A percentile compares a stretch with the other conserved stretches of the same genome.
Evolutionary conservation across 2,888 invertebrate species (phyloP).

Genomic region (Rotaria sp.): DNA sequence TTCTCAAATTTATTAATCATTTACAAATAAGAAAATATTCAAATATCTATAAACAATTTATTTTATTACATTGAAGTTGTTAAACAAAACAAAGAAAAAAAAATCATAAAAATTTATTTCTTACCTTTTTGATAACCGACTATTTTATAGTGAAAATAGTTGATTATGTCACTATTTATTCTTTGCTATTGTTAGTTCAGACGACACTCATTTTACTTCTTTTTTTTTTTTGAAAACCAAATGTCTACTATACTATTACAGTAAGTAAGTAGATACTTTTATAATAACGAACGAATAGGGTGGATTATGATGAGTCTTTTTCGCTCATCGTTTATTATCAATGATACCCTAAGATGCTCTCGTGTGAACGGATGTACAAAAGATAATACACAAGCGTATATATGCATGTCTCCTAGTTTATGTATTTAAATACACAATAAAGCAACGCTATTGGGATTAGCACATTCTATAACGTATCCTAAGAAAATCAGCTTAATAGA

Average conservation of each 20-base stretch:
- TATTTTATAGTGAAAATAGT: no score
- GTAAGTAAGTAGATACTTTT: background rate
- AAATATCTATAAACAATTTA: no score
- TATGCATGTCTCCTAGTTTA: background rate
- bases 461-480: background rate
- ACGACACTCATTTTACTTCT: background rate
- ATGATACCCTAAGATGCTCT: background rate
- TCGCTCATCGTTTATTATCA: background rate
- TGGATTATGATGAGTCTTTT: background rate
- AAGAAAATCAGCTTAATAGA: background rate
- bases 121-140: no score
- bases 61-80: no score
- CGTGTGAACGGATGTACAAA: background rate
- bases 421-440: background rate
- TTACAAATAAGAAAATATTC: no score
- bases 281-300: background rate
- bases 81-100: no score
- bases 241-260: background rate
- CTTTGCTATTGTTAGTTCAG: background rate
- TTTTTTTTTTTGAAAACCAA: background rate
- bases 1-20: no score
- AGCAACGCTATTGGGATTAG: background rate
- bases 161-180: background rate
- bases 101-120: no score
- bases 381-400: background rate